Conservation (phyloP, 1,140 invertebrate species). For the Pemphigus obesinymphae region DNA sequence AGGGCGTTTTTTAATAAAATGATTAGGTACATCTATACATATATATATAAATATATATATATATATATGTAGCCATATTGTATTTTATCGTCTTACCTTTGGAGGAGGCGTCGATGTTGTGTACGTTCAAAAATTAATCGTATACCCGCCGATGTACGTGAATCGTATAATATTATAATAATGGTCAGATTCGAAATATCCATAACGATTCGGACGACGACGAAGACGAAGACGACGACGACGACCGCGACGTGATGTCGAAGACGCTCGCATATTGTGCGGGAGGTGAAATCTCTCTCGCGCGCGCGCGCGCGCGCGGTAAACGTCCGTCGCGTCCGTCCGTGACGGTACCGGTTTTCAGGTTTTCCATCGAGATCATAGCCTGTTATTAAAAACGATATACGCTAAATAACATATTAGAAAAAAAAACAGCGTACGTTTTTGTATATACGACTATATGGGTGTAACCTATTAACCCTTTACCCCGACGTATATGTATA, state of each 20-base stretch:
- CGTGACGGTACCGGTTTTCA: constrained; percentile 39
- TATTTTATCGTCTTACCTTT: too few relatives aligned
- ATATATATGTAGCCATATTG: too few relatives aligned
- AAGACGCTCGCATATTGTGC: not conserved
- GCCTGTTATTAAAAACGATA: constrained; percentile 39
- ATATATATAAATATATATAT: too few relatives aligned
- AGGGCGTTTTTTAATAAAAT: too few relatives aligned
- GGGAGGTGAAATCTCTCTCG: constrained; percentile 21
- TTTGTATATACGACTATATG: constrained; percentile 10
- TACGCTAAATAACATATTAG: constrained; percentile 3
- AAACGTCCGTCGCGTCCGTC: not conserved
- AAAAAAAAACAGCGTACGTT: not conserved
- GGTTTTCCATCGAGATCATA: constrained; percentile 17
- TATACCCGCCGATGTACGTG: not conserved
- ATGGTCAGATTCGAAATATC: not conserved
- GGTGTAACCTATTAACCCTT: constrained; percentile 37
- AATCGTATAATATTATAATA: not conserved
- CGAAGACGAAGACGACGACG: not conserved
- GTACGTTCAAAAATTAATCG: not conserved
- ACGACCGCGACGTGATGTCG: not conserved
- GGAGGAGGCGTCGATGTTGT: not conserved
- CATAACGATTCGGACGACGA: not conserved
- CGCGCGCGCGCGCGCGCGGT: too few relatives aligned
- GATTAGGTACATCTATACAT: too few relatives aligned
- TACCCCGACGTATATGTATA: not conserved